Base-by-base conservation (phyloP, 2,113 vertebrate genomes). In the Festucalex cinctus region DNA sequence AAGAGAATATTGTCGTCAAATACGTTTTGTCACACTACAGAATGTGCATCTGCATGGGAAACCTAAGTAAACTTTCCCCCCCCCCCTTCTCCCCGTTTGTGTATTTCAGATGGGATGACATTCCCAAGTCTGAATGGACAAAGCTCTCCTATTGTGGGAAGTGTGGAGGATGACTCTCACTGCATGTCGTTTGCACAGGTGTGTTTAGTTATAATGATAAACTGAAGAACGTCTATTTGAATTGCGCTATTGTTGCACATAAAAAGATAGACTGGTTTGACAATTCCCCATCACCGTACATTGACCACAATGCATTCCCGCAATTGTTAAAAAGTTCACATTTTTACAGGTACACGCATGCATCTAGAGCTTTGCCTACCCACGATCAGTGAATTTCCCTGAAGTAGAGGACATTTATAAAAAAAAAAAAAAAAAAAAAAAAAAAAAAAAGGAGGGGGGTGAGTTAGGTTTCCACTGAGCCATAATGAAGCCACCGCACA, bases 131-230 rank as follows among this genome's bases (percentile, higher is more conserved):
- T 92, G 73, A 87, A 59, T 65, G 88, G 67, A 14, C 85, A 84
- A 78, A 93, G 90, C 76, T 84, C 90, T 2, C 86, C 90, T 63
- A 86, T 81, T 68, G 80, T 92, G 56, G 93, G 93, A 35, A 95
- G 93, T 71, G 76, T 95, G 83, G 96, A 98, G 84, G 96, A 98
- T 0, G 96, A 98, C 22, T 91, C 93, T 77, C 92, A 93, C 51
- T 94, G 95, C 77, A 93, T 95, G 88, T 98, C 96, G 61, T 98
- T 98, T 89, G 96, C 96, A 71, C 95, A 98, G 95, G 96, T 98
- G 83, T 86, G 84, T 79, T 44, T 37, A 48, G 4, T 61, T 10
- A 9, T 37, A 6, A 44, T 13, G 16, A 2, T 35, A 48, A 63
- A 26, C 22, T 6, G 6, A 51, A 20, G 3, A 16, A 63, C 1